Conservation (phyloP, 2,888 invertebrate genomes). For the Brachyptera putata region DNA sequence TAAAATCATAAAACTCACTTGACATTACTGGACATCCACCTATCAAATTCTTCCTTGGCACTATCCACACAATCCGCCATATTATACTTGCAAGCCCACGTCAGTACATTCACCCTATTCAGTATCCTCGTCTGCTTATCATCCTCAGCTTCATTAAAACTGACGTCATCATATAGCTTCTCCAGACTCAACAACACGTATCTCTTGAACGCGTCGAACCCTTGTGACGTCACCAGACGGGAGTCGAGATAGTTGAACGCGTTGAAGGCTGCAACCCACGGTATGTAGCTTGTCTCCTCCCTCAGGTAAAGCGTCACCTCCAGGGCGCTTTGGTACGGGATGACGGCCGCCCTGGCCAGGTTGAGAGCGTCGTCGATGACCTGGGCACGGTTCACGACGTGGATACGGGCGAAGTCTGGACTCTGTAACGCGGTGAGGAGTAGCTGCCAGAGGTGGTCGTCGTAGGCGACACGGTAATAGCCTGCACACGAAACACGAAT, state of each 20-base stretch:
- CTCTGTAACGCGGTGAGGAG: not conserved
- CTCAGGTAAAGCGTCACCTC: not conserved
- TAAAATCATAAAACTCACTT: too few species aligned
- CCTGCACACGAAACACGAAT: too few species aligned
- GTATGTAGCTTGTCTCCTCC: not conserved
- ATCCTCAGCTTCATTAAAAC: not conserved
- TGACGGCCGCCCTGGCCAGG: constrained; percentile 8
- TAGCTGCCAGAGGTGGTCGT: constrained; percentile 2
- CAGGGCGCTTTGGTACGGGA: constrained; percentile 5
- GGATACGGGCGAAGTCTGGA: constrained; percentile 6
- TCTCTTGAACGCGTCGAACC: not conserved
- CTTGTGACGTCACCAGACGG: not conserved
- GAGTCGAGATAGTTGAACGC: constrained; percentile 8
- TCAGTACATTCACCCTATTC: constrained; percentile 38
- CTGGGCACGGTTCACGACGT: not conserved
- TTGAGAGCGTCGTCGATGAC: constrained; percentile 15
- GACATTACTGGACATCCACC: not conserved
- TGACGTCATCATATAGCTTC: not conserved
- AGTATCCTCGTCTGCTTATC: constrained; percentile 17
- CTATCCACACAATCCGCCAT: constrained; percentile 38
- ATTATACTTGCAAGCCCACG: constrained; percentile 40
- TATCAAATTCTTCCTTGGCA: not conserved
- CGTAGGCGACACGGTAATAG: not conserved
- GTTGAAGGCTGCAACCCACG: constrained; percentile 14
- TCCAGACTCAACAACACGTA: not conserved